Base-by-base conservation (phyloP, 1,140 invertebrate species). In the Pygmarrhopalites habei region DNA sequence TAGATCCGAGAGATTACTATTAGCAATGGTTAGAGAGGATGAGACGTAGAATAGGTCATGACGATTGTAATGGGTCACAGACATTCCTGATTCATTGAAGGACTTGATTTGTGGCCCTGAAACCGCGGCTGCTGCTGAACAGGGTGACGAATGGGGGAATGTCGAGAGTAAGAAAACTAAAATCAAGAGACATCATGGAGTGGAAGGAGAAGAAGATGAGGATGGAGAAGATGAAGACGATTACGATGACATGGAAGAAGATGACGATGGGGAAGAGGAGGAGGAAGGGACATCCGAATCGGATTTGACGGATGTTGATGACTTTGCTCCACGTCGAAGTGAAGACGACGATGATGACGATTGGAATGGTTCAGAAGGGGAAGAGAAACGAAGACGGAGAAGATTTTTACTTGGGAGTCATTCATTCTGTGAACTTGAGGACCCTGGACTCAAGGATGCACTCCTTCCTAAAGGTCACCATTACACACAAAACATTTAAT, bases 261-360 rank as follows among this genome's bases (percentile, higher is more conserved):
- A 53, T 2, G 58, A 71, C 30, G 39, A 66, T 23, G 51, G 62
- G 10, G 62, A 67, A 58, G 52, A 49, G 23, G 53, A 59, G n/a
- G 55, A 69, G 14, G 53, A 59, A 25, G 55, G 68, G 14, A 30
- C 25, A 5, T 35, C 32, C 5, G 5, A 28, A 29, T n/a, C 25
- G 43, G 49, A 12, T 57, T 14, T 28, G 49, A 41, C 21, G 29
- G 19, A 49, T 10, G 19, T 14, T 44, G 46, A 49, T 2, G 58
- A 60, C 1, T n/a, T n/a, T n/a, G n/a, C n/a, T n/a, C n/a, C n/a
- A n/a, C 44, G 44, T 0, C 28, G 41, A 26, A 43, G 53, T 2
- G 35, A 30, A 17, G 12, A 44, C 2, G 28, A n/a, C 3, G 23
- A 29, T 1, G 41, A 43, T 5, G 47, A 39, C 12, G 53, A 57